phyloP scores from a whole-genome alignment of 1,140 invertebrate species.

The Leptonema lineaticorne region DNA sequence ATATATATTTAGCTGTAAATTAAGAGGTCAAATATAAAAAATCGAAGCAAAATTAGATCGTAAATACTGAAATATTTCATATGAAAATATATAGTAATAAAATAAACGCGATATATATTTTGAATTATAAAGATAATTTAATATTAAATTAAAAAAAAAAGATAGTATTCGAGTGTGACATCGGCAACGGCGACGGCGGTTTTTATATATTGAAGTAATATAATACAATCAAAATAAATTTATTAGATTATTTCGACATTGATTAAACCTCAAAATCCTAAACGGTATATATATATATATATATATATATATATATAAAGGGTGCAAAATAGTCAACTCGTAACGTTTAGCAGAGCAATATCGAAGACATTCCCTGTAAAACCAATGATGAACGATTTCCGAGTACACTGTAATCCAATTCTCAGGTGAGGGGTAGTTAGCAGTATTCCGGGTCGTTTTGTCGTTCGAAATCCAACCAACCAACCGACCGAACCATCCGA shows the following conservation, averaged over 20 bases:
- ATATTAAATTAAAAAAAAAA: too few species aligned
- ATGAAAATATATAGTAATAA: too few species aligned
- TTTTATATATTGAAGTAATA: too few species aligned
- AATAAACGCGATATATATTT: too few species aligned
- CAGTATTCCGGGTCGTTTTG: conserved; percentile 30
- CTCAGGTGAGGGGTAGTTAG: conserved; percentile 3
- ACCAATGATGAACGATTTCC: conserved; percentile 35
- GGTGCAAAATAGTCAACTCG: background rate
- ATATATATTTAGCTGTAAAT: too few species aligned
- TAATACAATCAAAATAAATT: background rate
- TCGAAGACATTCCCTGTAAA: conserved; percentile 17
- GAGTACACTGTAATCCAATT: conserved; percentile 22
- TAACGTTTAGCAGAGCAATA: background rate
- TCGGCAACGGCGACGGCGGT: too few species aligned
- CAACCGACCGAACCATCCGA: too few species aligned
- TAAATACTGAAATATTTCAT: too few species aligned
- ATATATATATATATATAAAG: background rate
- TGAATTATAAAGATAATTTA: too few species aligned
- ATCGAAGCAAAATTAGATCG: too few species aligned
- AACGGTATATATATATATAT: background rate
- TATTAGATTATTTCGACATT: background rate
- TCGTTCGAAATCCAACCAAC: conserved; percentile 29
- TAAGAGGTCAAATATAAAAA: too few species aligned
- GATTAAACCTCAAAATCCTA: background rate
- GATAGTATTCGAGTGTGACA: too few species aligned